phyloP scores from a whole-genome alignment of 2,888 invertebrate species.

The Rutpela maculata region DNA sequence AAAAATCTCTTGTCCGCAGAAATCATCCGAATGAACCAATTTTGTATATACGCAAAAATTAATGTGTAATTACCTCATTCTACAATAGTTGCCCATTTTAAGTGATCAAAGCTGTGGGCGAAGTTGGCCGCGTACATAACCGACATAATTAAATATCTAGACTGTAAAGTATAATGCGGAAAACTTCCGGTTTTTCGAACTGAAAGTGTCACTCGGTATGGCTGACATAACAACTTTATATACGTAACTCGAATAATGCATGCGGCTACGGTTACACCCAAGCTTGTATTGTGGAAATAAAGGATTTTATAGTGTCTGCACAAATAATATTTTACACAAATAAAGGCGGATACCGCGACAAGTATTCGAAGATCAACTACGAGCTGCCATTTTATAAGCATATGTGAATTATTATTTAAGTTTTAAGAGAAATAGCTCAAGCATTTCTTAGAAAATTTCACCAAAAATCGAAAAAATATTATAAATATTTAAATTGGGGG shows the following conservation, averaged over 20 bases:
- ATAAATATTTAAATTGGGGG: too few relatives aligned
- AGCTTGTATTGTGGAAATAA: not conserved
- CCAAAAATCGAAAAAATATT: too few relatives aligned
- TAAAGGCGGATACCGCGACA: not conserved
- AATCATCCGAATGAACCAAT: not conserved
- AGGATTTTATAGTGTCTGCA: not conserved
- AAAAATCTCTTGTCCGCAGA: too few relatives aligned
- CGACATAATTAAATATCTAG: not conserved
- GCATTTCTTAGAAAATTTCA: too few relatives aligned
- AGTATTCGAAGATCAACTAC: not conserved
- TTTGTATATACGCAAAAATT: not conserved
- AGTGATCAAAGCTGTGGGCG: not conserved
- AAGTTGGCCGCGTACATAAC: not conserved
- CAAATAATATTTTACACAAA: not conserved
- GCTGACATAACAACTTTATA: not conserved
- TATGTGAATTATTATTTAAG: too few relatives aligned
- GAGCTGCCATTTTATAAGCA: not conserved
- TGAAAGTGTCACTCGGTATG: conserved; percentile 10
- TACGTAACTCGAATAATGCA: conserved; percentile 6
- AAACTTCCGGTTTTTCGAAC: conserved; percentile 10
- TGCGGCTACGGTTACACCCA: not conserved
- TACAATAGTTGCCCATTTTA: too few relatives aligned
- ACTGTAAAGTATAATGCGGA: not conserved
- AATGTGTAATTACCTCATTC: too few relatives aligned
- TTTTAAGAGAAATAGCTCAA: too few relatives aligned